phyloP scores from a whole-genome alignment of 2,888 invertebrate species.

The Ramazzottius varieornatus region DNA sequence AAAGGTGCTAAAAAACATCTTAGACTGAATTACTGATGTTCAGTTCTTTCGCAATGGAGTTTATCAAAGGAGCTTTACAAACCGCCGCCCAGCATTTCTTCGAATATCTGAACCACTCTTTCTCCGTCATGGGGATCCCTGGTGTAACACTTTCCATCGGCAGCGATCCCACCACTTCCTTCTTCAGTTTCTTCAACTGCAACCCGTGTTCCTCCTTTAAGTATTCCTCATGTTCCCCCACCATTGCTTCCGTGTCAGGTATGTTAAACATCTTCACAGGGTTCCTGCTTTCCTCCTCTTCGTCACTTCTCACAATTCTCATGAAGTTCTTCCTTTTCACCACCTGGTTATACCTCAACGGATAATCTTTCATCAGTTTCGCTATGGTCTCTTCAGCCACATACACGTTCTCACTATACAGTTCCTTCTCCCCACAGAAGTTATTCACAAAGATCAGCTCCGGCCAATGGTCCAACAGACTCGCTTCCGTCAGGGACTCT shows the following conservation, averaged over 20 bases:
- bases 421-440: background rate
- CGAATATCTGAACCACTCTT: background rate
- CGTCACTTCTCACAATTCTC: background rate
- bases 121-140: background rate
- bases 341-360: background rate
- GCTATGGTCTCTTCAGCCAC: background rate
- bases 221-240: background rate
- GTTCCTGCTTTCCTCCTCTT: background rate
- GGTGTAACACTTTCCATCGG: background rate
- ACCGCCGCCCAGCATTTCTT: background rate
- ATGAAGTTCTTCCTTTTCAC: background rate
- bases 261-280: background rate
- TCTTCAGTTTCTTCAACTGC: background rate
- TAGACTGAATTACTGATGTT: background rate
- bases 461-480: slow-evolving; percentile 1
- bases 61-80: background rate
- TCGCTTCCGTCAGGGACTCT: background rate
- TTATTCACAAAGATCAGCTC: background rate
- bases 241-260: background rate
- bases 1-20: too few relatives aligned
- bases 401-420: background rate
- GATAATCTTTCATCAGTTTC: background rate
- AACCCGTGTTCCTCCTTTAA: background rate
- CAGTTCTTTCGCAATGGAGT: background rate
- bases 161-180: background rate